Evolutionary conservation across 2,797 vertebrate species (phyloP).

Genomic region (Borostomias antarcticus): DNA sequence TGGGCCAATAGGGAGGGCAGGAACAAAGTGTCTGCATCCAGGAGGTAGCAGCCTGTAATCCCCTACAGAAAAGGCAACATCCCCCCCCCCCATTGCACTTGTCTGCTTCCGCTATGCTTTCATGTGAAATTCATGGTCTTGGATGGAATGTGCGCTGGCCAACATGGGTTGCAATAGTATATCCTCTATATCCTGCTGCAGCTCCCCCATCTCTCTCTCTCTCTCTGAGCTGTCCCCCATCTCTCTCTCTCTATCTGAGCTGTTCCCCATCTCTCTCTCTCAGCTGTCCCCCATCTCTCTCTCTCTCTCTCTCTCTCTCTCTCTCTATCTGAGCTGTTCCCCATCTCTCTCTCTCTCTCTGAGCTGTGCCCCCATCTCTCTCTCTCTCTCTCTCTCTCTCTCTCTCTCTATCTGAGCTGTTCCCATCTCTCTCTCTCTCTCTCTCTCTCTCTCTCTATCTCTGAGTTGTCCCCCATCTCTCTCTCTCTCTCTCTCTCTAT

Average conservation of each 20-base stretch:
- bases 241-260: too few species aligned
- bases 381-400: too few species aligned
- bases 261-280: too few species aligned
- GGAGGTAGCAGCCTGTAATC: slow-evolving; percentile 57
- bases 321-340: too few species aligned
- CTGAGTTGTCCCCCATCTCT: not conserved
- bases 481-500: too few species aligned
- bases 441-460: too few species aligned
- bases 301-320: slow-evolving; percentile 26
- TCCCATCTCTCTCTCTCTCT: slow-evolving; percentile 27
- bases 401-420: too few species aligned
- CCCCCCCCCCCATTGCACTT: slow-evolving; percentile 36
- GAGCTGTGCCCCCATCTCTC: too few species aligned
- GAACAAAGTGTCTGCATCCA: slow-evolving; percentile 65
- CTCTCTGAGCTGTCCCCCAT: too few species aligned
- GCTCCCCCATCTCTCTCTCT: slow-evolving; percentile 31
- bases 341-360: slow-evolving; percentile 14
- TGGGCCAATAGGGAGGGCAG: slow-evolving; percentile 51
- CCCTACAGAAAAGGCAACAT: slow-evolving; percentile 53
- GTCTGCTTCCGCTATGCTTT: slow-evolving; percentile 45
- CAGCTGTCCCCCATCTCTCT: slow-evolving; percentile 29
- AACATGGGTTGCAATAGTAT: slow-evolving; percentile 28
- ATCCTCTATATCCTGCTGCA: slow-evolving; percentile 26
- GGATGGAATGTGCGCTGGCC: slow-evolving; percentile 40
- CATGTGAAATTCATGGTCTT: slow-evolving; percentile 69